These are phyloP conservation scores for Rhogogaster chlorosoma DNA, from an alignment of 2,888 invertebrate genomes.

Conservation along the genomic window DNA sequence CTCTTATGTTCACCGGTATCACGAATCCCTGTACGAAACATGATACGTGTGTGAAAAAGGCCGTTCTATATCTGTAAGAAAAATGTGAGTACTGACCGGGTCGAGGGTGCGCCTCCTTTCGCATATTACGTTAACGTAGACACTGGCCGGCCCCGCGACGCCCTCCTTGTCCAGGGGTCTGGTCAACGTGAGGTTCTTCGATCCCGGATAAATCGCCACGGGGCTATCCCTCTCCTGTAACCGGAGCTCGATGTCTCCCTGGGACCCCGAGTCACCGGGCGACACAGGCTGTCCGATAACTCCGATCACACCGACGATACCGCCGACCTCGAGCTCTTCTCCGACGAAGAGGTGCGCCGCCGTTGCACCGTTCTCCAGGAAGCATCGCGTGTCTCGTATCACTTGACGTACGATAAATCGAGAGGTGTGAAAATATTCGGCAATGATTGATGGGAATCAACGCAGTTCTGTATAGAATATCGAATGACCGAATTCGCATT, in stretches of 20 bases:
- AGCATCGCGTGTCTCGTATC: constrained; percentile 92
- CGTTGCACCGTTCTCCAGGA: constrained; percentile 93
- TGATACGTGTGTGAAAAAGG: background rate
- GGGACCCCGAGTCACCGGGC: constrained; percentile 86
- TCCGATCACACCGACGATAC: constrained; percentile 88
- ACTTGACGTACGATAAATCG: constrained; percentile 76
- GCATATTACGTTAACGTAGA: constrained; percentile 92
- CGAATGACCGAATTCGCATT: too few species aligned
- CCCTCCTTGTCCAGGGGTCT: constrained; percentile 92
- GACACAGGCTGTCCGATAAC: constrained; percentile 90
- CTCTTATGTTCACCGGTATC: constrained; percentile 90
- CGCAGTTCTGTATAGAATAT: too few species aligned
- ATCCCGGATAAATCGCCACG: constrained; percentile 86
- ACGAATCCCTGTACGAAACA: constrained; percentile 83
- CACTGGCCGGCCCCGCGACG: constrained; percentile 89
- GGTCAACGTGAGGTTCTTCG: constrained; percentile 89
- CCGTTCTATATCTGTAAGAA: background rate
- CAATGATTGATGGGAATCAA: background rate
- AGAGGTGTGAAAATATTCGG: too few species aligned
- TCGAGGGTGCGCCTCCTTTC: constrained; percentile 88
- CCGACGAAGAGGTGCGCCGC: constrained; percentile 95
- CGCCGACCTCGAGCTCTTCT: constrained; percentile 90
- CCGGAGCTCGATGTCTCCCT: constrained; percentile 88
- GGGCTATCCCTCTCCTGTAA: constrained; percentile 91
- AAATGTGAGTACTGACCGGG: constrained; percentile 81